These are phyloP conservation scores for Scrobipalpa atriplicella DNA, from an alignment of 2,888 invertebrate species.

Conservation along the genomic window DNA sequence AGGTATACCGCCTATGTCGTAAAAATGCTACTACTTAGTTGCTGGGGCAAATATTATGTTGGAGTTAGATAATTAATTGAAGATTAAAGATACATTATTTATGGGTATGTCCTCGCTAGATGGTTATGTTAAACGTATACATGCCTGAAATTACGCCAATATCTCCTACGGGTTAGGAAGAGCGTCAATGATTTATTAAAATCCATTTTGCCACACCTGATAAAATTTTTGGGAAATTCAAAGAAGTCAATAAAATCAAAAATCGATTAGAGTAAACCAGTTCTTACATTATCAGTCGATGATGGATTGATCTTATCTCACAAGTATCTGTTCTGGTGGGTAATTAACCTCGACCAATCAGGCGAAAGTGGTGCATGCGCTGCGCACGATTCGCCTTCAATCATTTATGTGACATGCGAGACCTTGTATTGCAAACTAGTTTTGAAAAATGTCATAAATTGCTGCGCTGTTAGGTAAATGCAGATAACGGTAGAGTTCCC, in stretches of 20 bases:
- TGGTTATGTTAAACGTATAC: too few relatives aligned
- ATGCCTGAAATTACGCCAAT: neutral
- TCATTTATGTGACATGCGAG: neutral
- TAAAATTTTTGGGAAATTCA: too few relatives aligned
- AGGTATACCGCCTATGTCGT: neutral
- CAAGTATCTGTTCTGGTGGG: slow-evolving; percentile 4
- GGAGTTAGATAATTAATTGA: too few relatives aligned
- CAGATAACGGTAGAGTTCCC: neutral
- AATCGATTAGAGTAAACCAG: neutral
- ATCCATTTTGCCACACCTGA: too few relatives aligned
- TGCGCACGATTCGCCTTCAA: slow-evolving; percentile 4
- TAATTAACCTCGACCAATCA: slow-evolving; percentile 21
- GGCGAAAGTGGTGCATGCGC: slow-evolving; percentile 21
- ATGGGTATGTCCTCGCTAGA: too few relatives aligned
- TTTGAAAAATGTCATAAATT: neutral
- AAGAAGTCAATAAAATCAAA: neutral
- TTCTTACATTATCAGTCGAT: neutral
- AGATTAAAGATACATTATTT: too few relatives aligned
- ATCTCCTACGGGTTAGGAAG: too few relatives aligned
- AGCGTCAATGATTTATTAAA: too few relatives aligned
- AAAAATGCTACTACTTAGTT: too few relatives aligned
- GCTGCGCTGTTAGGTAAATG: too few relatives aligned
- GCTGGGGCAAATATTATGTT: too few relatives aligned
- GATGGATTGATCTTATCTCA: neutral
- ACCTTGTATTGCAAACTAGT: slow-evolving; percentile 2